Evolutionary conservation across 2,888 invertebrate genomes (phyloP), one percentile per base, ranked within the genome.

Genomic region (Yponomeuta evonymella): DNA sequence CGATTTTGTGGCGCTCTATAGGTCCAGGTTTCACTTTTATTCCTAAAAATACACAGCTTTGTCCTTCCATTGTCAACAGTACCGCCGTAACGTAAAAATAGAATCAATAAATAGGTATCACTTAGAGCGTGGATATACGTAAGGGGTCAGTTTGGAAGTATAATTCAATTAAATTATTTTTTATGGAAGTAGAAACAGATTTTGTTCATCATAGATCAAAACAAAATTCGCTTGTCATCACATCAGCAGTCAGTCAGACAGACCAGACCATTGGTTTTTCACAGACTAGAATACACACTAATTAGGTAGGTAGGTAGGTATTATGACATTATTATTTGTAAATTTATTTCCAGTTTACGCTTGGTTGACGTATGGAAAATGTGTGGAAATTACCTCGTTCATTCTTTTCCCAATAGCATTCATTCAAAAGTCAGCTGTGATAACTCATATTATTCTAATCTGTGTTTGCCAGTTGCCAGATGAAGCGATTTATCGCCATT

Each of bases 1-100:
- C 94, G 66, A 95, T 75, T 76, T 88, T 90, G 73, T 81, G 79
- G 1, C 90, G 83, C 74, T 90, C 88, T 72, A 92, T 87, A 0
- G 90, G 90, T 2, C 92, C 92, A 62, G 91, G 88, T 76, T 89
- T 90, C 68, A 91, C 86, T 82, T 91, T 91, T 36, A 92, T 84
- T 2, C 90, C 91, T 73, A 92, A 81, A 78, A 89, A 88, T 75
- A 92, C 79, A 76, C 83, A 90, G 10, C 83, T 78, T 72, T 80
- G 79, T 72, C 74, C 79, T 63, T 90, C 91, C 84, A 88, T 86
- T 73, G 72, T 72, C 36, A n/a, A 10, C 48, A 15, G 2, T 58
- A 15, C 15, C 51, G 0, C 23, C 23, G 12, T 48, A 48, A 63
- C n/a, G 63, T n/a, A 23, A n/a, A 63, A n/a, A 23, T 23, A 10